These are phyloP conservation scores for Malacoctenus gilli DNA, from an alignment of 2,797 vertebrate species.

Conservation along the genomic window DNA sequence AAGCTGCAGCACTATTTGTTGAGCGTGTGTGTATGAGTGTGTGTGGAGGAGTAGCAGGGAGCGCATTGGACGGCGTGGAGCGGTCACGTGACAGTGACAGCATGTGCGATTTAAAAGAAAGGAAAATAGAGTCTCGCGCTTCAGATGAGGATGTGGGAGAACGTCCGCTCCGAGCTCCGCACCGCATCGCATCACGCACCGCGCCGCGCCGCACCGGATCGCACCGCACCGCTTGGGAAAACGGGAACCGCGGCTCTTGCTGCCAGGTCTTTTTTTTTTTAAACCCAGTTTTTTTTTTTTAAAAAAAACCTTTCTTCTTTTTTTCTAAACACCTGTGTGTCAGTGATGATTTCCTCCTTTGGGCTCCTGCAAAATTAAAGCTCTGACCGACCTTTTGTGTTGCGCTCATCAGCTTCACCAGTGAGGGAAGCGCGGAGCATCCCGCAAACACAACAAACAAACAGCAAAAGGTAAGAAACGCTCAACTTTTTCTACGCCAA, in stretches of 20 bases:
- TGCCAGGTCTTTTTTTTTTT: too few relatives aligned
- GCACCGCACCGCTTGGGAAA: too few relatives aligned
- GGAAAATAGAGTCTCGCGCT: conserved; percentile 35
- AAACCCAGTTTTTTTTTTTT: not conserved
- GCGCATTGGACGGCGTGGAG: conserved; percentile 49
- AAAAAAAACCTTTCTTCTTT: not conserved
- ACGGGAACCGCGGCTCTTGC: not conserved
- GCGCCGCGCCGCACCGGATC: too few relatives aligned
- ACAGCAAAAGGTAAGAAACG: conserved; percentile 44
- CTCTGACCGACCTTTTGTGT: conserved; percentile 3
- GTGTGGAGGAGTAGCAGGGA: conserved; percentile 32
- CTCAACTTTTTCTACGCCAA: conserved; percentile 48
- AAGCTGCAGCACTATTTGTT: conserved; percentile 23
- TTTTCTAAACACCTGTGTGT: conserved; percentile 1
- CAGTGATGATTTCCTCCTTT: not conserved
- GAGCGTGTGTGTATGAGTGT: conserved; percentile 11
- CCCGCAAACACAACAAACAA: too few relatives aligned
- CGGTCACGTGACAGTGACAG: conserved; percentile 68
- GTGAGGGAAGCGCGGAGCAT: conserved; percentile 1
- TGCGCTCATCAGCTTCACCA: not conserved
- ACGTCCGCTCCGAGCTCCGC: not conserved
- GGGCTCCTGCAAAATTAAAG: conserved; percentile 11
- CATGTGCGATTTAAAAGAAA: conserved; percentile 62
- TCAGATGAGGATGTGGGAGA: conserved; percentile 47
- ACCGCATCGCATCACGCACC: too few relatives aligned